phyloP scores from a whole-genome alignment of 53 echinoderm and acorn worm genomes.

The Astropecten irregularis region DNA sequence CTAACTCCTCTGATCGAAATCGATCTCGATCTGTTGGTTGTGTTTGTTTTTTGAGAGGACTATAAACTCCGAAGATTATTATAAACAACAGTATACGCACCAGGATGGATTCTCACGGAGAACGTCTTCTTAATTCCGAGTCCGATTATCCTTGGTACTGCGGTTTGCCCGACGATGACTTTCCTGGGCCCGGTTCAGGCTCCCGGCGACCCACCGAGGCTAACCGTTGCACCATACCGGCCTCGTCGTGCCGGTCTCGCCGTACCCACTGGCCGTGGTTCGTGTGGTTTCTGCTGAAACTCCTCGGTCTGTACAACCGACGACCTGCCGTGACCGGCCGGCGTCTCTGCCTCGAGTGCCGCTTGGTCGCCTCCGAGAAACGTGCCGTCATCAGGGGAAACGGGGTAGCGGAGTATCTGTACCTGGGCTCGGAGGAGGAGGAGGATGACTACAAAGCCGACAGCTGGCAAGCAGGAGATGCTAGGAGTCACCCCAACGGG shows the following conservation, averaged over 20 bases:
- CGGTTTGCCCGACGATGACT: background rate
- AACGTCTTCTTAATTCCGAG: background rate
- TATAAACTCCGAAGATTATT: too few relatives aligned
- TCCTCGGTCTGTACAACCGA: constrained; percentile 25
- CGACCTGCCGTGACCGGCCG: constrained; percentile 33
- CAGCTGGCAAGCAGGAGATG: background rate
- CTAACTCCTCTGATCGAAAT: too few relatives aligned
- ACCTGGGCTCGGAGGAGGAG: background rate
- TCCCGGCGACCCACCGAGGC: too few relatives aligned
- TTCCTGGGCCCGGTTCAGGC: too few relatives aligned
- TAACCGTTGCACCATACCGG: too few relatives aligned
- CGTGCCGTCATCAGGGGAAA: background rate
- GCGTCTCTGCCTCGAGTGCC: constrained; percentile 13
- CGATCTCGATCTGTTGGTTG: too few relatives aligned
- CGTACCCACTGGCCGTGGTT: constrained; percentile 19
- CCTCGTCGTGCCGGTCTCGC: too few relatives aligned
- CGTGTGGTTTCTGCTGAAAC: constrained; percentile 30
- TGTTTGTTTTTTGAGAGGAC: too few relatives aligned
- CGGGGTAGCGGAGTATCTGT: constrained; percentile 9
- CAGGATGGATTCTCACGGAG: too few relatives aligned
- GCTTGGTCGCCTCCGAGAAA: background rate
- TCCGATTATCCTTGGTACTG: constrained; percentile 9
- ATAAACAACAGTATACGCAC: too few relatives aligned
- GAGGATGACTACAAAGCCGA: background rate
- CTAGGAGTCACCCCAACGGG: too few relatives aligned